Evolutionary conservation across 2,888 invertebrate species (phyloP).

Genomic region (Diarsia dahlii): DNA sequence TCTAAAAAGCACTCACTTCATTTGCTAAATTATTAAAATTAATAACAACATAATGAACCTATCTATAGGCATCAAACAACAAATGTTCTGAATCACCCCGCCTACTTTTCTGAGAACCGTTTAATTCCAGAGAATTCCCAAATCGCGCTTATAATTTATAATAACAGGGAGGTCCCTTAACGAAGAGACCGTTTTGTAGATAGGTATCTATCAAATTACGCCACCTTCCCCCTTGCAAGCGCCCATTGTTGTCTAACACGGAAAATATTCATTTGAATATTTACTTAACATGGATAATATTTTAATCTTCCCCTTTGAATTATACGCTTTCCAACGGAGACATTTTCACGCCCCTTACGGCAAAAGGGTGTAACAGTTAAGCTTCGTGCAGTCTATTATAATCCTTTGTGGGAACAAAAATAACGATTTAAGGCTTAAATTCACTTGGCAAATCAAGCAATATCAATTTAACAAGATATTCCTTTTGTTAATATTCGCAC

Average conservation of each 20-base stretch:
- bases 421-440: slow-evolving; percentile 73
- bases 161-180: slow-evolving; percentile 88
- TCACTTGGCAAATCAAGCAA: slow-evolving; percentile 77
- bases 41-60: slow-evolving; percentile 30
- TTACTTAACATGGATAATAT: slow-evolving; percentile 92
- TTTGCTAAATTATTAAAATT: not conserved
- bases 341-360: slow-evolving; percentile 87
- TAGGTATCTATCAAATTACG: slow-evolving; percentile 90
- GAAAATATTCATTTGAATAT: slow-evolving; percentile 92
- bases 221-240: slow-evolving; percentile 84
- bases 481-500: slow-evolving; percentile 91
- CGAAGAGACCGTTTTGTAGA: slow-evolving; percentile 89
- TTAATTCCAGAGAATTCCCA: slow-evolving; percentile 87
- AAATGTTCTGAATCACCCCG: slow-evolving; percentile 70
- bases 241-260: slow-evolving; percentile 90
- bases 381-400: slow-evolving; percentile 76
- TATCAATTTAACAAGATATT: slow-evolving; percentile 91
- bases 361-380: slow-evolving; percentile 80
- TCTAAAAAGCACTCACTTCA: too few species aligned
- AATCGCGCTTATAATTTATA: slow-evolving; percentile 89
- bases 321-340: slow-evolving; percentile 91
- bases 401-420: slow-evolving; percentile 61
- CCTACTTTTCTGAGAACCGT: slow-evolving; percentile 81
- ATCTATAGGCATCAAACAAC: slow-evolving; percentile 54
- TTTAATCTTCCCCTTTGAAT: slow-evolving; percentile 91